Percentiles rank a stretch among this genome's conserved stretches.
Evolutionary conservation across 2,797 vertebrate species (phyloP).

Genomic region (Mus caroli): DNA sequence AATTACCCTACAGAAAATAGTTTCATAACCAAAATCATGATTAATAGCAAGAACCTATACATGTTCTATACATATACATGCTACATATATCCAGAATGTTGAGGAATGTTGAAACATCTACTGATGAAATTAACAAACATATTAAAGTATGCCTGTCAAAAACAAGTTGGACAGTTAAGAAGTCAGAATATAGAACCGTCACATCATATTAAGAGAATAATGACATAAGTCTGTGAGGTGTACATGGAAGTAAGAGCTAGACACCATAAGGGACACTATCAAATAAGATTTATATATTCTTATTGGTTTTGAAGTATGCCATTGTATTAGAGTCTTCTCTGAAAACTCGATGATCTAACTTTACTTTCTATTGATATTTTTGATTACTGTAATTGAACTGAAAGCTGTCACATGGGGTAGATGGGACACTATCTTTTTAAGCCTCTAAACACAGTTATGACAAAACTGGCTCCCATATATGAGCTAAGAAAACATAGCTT

Average conservation of each 20-base stretch:
- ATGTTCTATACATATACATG: not conserved
- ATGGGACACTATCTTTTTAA: not conserved
- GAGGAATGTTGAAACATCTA: not conserved
- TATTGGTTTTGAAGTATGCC: not conserved
- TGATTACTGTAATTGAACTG: not conserved
- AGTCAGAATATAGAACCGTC: not conserved
- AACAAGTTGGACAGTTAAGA: not conserved
- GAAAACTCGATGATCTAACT: not conserved
- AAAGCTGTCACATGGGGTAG: not conserved
- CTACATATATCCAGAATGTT: not conserved
- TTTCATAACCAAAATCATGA: not conserved
- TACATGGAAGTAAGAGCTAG: not conserved
- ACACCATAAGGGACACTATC: rapidly evolving
- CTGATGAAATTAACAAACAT: not conserved
- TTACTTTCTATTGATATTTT: not conserved
- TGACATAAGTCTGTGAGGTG: not conserved
- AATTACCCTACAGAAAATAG: not conserved
- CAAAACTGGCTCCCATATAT: not conserved
- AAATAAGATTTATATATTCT: not conserved
- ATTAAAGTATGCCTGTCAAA: not conserved
- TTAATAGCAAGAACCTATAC: not conserved
- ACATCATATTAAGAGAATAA: not conserved
- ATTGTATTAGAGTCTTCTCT: not conserved
- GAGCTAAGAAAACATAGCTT: not conserved
- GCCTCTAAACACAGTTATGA: no score